A percentile compares a stretch with the other conserved stretches of the same genome.
Conservation (phyloP, 2,113 vertebrate species). For the Callochromis pleurospilus region DNA sequence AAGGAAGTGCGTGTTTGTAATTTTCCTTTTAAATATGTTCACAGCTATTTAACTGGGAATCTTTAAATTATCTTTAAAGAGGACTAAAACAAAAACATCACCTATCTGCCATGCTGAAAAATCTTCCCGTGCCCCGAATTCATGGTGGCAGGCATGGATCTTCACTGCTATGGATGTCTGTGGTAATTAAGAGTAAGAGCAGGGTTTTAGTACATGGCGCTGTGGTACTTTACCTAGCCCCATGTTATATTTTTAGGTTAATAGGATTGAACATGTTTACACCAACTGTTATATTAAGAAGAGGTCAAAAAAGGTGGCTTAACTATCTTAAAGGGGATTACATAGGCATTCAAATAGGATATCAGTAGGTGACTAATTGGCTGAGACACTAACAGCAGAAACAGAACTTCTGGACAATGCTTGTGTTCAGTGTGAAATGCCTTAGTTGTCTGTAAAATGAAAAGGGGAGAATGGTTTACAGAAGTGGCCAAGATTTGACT, state of each 20-base stretch:
- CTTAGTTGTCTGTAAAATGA: neutral
- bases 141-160: neutral
- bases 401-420: neutral
- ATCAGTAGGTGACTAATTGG: constrained; percentile 14
- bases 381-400: neutral
- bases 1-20: neutral
- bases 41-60: neutral
- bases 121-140: too few relatives aligned
- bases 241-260: constrained; percentile 48
- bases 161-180: constrained; percentile 5
- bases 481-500: neutral
- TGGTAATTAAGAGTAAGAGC: constrained; percentile 34
- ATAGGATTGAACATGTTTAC: constrained; percentile 61
- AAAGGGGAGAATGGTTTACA: constrained; percentile 11
- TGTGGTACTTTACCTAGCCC: neutral
- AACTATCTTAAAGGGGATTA: constrained; percentile 54
- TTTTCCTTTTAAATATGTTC: neutral
- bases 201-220: neutral
- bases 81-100: neutral
- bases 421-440: neutral
- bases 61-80: neutral
- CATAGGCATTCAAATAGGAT: constrained; percentile 12
- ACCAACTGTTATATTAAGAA: constrained; percentile 49
- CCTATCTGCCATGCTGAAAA: neutral
- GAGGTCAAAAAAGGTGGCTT: constrained; percentile 47